phyloP scores from a whole-genome alignment of 2,888 invertebrate species.

The Blastobasis lacticolella region DNA sequence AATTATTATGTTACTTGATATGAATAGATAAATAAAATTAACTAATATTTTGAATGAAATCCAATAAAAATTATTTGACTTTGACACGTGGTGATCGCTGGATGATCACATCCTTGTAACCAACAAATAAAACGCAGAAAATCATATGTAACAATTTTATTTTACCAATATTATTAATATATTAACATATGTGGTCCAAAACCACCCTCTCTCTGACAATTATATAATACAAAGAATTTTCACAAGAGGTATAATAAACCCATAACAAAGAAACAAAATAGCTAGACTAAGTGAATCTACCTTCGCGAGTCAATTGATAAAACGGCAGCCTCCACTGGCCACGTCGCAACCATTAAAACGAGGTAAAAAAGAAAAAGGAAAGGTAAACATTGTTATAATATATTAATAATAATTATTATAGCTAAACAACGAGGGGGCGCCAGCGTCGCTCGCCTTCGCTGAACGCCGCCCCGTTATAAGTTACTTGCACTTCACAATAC shows the following conservation, averaged over 20 bases:
- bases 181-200: slow-evolving; percentile 72
- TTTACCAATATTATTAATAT: slow-evolving; percentile 75
- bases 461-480: slow-evolving; percentile 26
- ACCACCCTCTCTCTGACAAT: slow-evolving; percentile 69
- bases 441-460: slow-evolving; percentile 17
- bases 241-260: slow-evolving; percentile 60
- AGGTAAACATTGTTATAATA: slow-evolving; percentile 56
- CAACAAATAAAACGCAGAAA: slow-evolving; percentile 28
- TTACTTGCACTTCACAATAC: slow-evolving; percentile 13
- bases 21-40: too few species aligned
- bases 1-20: too few species aligned
- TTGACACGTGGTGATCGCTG: too few species aligned
- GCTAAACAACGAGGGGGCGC: slow-evolving; percentile 42
- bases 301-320: slow-evolving; percentile 40
- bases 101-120: too few species aligned
- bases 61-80: too few species aligned
- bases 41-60: too few species aligned
- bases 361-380: slow-evolving; percentile 54
- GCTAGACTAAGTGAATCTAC: slow-evolving; percentile 45
- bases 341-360: slow-evolving; percentile 52
- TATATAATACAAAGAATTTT: slow-evolving; percentile 73
- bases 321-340: slow-evolving; percentile 36
- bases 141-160: slow-evolving; percentile 73
- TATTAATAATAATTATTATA: slow-evolving; percentile 47
- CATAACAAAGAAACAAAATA: slow-evolving; percentile 66